Percentiles rank a stretch among this genome's conserved stretches.
Evolutionary conservation across 2,113 vertebrate species (phyloP).

Genomic region (Spermophilus dauricus): DNA sequence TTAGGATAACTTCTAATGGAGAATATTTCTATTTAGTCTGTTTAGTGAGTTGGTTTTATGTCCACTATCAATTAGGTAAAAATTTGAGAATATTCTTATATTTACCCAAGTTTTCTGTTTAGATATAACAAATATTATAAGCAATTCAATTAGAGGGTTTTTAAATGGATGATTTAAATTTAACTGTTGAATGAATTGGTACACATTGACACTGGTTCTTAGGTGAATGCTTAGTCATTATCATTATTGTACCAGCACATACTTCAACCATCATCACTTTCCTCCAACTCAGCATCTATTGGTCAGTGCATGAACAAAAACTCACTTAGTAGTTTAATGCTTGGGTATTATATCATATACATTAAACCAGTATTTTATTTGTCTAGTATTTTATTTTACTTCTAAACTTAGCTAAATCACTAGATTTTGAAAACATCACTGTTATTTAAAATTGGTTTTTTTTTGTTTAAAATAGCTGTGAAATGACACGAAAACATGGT

Average conservation of each 20-base stretch:
- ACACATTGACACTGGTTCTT: not conserved
- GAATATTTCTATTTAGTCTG: slow-evolving; percentile 38
- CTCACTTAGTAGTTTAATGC: not conserved
- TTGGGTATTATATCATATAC: not conserved
- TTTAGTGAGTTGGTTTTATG: not conserved
- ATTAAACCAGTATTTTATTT: not conserved
- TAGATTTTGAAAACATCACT: not conserved
- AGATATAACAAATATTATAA: not conserved
- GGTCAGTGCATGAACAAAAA: not conserved
- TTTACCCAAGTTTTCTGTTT: not conserved
- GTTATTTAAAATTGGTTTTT: not conserved
- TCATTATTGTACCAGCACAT: not conserved
- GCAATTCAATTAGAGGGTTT: not conserved
- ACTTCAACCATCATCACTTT: not conserved
- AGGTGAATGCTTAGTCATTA: not conserved
- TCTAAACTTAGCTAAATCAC: not conserved
- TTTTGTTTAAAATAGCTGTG: not conserved
- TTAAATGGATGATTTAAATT: not conserved
- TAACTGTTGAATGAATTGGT: not conserved
- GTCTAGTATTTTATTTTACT: not conserved
- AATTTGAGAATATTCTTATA: not conserved
- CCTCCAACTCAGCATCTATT: not conserved
- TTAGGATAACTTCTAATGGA: slow-evolving; percentile 29
- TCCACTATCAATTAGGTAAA: not conserved
- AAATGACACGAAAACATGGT: not conserved